Conservation (phyloP, 92 coral and sea anemone species). For the Pocillopora grandis region DNA sequence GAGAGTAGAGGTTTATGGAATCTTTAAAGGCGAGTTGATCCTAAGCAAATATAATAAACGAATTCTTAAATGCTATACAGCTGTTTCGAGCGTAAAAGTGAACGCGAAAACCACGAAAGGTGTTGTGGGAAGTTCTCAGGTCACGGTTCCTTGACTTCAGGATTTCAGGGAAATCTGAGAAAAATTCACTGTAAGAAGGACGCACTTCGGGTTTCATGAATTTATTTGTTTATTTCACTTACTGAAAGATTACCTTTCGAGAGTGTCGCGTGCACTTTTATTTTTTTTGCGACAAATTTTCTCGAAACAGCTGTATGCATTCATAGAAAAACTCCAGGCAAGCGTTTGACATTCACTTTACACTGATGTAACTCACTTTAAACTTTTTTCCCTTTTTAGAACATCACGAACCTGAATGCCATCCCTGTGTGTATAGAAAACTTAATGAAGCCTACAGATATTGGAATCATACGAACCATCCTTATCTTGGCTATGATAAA, state of each 20-base stretch:
- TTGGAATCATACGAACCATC: neutral
- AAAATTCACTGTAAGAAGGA: too few relatives aligned
- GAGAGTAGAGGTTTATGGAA: conserved; percentile 19
- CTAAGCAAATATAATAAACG: neutral
- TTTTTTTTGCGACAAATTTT: too few relatives aligned
- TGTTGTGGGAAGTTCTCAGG: too few relatives aligned
- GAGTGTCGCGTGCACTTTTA: too few relatives aligned
- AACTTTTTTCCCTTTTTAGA: neutral
- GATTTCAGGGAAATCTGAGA: too few relatives aligned
- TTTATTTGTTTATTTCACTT: too few relatives aligned
- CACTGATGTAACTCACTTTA: neutral
- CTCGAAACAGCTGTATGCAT: neutral
- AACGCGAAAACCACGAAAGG: too few relatives aligned
- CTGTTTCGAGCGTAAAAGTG: too few relatives aligned
- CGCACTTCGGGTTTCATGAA: too few relatives aligned
- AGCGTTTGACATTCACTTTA: too few relatives aligned
- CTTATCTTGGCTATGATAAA: neutral
- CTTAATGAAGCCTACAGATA: neutral
- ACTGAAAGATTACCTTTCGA: too few relatives aligned
- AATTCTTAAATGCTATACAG: neutral
- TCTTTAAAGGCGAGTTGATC: neutral
- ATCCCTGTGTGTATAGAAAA: neutral
- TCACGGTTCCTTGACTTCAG: too few relatives aligned
- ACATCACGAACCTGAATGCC: neutral
- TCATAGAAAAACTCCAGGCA: neutral